Evolutionary conservation across 2,888 invertebrate species (phyloP).

Genomic region (Heliconius aoede): DNA sequence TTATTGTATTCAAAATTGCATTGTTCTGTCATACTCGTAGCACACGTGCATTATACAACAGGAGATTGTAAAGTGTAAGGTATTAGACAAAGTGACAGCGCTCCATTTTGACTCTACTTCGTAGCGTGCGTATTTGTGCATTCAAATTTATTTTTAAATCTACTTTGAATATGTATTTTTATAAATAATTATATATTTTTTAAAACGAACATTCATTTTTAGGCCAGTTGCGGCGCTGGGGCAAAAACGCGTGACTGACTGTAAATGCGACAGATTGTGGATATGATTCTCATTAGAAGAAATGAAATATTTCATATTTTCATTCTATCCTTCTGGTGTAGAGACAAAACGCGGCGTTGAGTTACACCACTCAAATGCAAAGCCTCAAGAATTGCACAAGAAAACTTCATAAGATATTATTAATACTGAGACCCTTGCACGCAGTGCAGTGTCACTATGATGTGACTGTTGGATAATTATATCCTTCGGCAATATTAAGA

Average conservation of each 20-base stretch:
- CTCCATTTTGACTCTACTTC: conserved; percentile 33
- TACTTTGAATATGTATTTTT: background rate
- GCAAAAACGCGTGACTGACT: too few species aligned
- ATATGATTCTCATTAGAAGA: too few species aligned
- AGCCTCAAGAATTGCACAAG: background rate
- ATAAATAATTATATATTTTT: too few species aligned
- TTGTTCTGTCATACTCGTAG: conserved; percentile 49
- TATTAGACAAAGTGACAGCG: conserved; percentile 37
- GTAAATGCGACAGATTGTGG: too few species aligned
- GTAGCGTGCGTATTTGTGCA: background rate
- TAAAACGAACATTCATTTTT: too few species aligned
- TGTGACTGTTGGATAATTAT: conserved; percentile 28
- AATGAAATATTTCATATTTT: too few species aligned
- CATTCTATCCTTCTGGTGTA: too few species aligned
- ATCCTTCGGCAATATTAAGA: conserved; percentile 34
- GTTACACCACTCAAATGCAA: too few species aligned
- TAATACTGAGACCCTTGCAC: background rate
- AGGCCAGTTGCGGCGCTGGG: too few species aligned
- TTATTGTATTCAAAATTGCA: conserved; percentile 50
- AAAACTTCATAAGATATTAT: conserved; percentile 4
- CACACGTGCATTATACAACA: too few species aligned
- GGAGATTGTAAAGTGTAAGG: conserved; percentile 35
- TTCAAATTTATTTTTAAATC: background rate
- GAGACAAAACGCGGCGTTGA: too few species aligned
- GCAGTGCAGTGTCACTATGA: conserved; percentile 4